Base-by-base conservation (phyloP, 2,888 invertebrate genomes). In the Lobophora halterata region DNA sequence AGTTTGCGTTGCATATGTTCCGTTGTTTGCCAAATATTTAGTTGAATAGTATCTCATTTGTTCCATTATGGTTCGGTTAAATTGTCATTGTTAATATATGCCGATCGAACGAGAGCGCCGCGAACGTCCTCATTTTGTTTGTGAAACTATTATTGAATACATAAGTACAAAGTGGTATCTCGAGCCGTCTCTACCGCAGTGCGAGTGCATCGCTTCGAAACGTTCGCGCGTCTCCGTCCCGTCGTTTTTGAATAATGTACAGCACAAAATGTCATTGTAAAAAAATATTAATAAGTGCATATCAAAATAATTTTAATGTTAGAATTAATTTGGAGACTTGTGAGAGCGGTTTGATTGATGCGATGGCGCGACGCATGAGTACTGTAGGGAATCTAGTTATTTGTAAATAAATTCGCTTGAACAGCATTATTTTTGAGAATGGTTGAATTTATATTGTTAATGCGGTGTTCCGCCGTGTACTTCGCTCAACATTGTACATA, bases 211-310 rank as follows among this genome's bases (percentile, higher is more conserved):
- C 55, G 51, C 50, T 47, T 43, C 19, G 29, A 34, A 33, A 46
- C 41, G 49, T 48, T 45, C 48, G 56, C 58, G 43, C 61, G 61
- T 48, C 50, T 53, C 63, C 61, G 61, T 49, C 55, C 61, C 48
- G 52, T 52, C 56, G 45, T 52, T 59, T 55, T 61, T 61, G 53
- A 59, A 64, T 78, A 76, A 63, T 83, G 85, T 85, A 83, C 80
- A 85, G 85, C 85, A 85, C 83, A 85, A 85, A 52, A 80, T 65
- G 66, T 79, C 75, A 76, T 72, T 83, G 83, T 85, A 85, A 78
- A 74, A 79, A 72, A 63, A 62, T 80, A 79, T 73, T 73, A 63
- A 71, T 85, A 83, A 85, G 83, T 76, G 85, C 85, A 85, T 85
- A 85, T 85, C 85, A 85, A 73, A 74, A 67, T 81, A 83, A 79